Conservation (phyloP, 2,797 vertebrate genomes). For the Ceryle rudis region DNA sequence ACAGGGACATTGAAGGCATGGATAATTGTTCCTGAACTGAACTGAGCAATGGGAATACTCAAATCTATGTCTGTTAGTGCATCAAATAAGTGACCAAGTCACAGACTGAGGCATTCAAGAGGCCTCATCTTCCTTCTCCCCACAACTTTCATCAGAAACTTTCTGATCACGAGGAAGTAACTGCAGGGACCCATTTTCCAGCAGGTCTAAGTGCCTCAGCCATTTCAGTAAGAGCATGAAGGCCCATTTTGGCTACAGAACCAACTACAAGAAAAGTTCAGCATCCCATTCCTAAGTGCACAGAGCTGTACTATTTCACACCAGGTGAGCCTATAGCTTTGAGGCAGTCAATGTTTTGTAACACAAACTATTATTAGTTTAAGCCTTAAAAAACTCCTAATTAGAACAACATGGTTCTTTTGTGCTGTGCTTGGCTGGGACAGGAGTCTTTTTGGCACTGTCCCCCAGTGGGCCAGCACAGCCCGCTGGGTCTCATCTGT, state of each 20-base stretch:
- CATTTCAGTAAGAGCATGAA: not conserved
- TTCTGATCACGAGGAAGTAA: not conserved
- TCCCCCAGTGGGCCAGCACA: not conserved
- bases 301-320: not conserved
- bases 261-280: not conserved
- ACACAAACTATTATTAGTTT: not conserved
- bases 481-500: rapidly evolving
- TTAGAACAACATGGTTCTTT: not conserved
- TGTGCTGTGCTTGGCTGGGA: not conserved
- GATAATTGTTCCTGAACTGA: not conserved
- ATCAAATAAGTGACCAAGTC: not conserved
- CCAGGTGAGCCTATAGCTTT: not conserved
- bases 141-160: not conserved
- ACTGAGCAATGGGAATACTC: not conserved
- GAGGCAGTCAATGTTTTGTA: not conserved
- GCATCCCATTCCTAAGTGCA: not conserved
- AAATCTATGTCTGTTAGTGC: not conserved
- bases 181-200: not conserved
- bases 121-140: not conserved
- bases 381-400: not conserved
- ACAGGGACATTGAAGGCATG: not conserved
- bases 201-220: not conserved
- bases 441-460: not conserved
- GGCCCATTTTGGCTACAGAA: not conserved
- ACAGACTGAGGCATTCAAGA: not conserved